phyloP scores from a whole-genome alignment of 2,797 vertebrate genomes.

The Aulostomus chinensis region DNA sequence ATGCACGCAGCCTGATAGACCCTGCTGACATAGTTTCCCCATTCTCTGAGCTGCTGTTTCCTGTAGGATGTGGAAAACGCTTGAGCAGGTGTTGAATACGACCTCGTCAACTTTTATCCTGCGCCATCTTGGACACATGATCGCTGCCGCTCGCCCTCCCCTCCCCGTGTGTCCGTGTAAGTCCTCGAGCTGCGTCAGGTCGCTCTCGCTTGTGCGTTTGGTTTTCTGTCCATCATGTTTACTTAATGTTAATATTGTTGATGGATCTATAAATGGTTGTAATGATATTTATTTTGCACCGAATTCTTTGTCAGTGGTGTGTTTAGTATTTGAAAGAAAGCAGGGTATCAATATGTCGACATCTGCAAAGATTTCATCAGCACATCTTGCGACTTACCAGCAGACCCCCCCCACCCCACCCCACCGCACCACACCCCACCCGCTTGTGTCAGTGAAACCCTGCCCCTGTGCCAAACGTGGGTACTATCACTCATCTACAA shows the following conservation, averaged over 20 bases:
- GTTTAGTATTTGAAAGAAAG: constrained; percentile 35
- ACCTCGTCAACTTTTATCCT: too few relatives aligned
- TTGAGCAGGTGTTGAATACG: neutral
- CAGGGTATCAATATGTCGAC: constrained; percentile 33
- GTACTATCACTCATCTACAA: constrained; percentile 25
- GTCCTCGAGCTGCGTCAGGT: constrained; percentile 58
- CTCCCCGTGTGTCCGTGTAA: constrained; percentile 25
- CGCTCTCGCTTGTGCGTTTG: constrained; percentile 34
- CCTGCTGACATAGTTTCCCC: constrained; percentile 4
- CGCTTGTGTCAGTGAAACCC: constrained; percentile 23
- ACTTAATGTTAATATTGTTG: constrained; percentile 70
- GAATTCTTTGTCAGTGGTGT: constrained; percentile 30
- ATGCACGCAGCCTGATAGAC: constrained; percentile 33
- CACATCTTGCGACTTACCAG: constrained; percentile 50
- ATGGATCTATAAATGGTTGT: constrained; percentile 54
- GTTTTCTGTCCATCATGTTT: constrained; percentile 32
- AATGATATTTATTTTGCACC: constrained; percentile 48
- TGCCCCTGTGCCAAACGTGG: constrained; percentile 57
- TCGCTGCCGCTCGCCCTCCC: constrained; percentile 22
- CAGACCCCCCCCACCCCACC: constrained; percentile 36
- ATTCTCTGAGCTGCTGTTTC: constrained; percentile 12
- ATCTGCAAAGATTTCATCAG: constrained; percentile 20
- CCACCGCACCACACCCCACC: too few relatives aligned
- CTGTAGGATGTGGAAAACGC: constrained; percentile 9
- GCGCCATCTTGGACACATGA: constrained; percentile 2